Evolutionary conservation across 30 jellyfish, hydroid and myxozoan species (phyloP), one percentile per base, ranked within the genome.

Genomic region (Cassiopea andromeda): DNA sequence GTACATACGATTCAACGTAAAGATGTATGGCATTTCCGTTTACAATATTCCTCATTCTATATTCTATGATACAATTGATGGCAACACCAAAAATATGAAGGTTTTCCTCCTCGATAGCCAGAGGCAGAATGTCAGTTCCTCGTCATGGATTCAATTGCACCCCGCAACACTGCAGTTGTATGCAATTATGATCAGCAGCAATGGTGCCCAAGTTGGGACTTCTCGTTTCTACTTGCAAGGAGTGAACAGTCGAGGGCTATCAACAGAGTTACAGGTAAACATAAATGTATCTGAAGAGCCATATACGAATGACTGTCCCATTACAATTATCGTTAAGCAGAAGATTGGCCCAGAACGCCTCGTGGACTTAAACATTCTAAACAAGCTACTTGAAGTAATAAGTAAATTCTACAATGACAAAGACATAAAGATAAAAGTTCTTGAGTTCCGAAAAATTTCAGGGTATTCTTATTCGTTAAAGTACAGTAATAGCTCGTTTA

Each of bases 141-240:
- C 97, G n/a, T 90, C 97, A 1, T 96, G 99, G 99, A 72, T 96
- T 5, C 99, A 96, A 38, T 81, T 96, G 48, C 84, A 92, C 69
- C 48, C 98, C 8, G 97, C 97, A 4, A 75, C 97, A 48, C 89
- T 91, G 73, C 92, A 81, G 71, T 71, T 90, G 83, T 90, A 90
- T 70, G 97, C 97, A 15, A 83, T 96, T 0, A 96, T 97, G 44
- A 87, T 72, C 57, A 59, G 9, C 48, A 86, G 83, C 7, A 46
- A 68, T 10, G 66, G 76, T 78, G 83, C 61, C 17, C 77, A 60
- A 1, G 75, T 69, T 48, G 59, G 73, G 27, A 69, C 91, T 0
- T n/a, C 59, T 18, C 72, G 16, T 19, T 92, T 80, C 60, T 71
- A 49, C 1, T 14, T 96, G 7, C 87, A 45, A 49, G 99, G 96